phyloP scores from a whole-genome alignment of 2,113 vertebrate genomes.

The Poicephalus gulielmi region DNA sequence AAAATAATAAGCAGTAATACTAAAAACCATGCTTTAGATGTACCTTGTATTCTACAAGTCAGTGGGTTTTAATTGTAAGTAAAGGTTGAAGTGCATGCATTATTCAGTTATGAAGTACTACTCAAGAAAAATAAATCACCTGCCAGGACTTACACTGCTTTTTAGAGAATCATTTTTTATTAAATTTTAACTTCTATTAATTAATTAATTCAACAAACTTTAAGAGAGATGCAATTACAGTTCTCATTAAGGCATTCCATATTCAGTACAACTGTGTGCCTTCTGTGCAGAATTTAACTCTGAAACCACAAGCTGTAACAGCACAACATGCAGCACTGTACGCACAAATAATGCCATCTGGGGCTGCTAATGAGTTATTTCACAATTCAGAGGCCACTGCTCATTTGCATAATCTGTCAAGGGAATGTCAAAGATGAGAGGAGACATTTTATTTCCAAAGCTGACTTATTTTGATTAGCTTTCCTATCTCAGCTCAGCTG shows the following conservation, averaged over 20 bases:
- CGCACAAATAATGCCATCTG: not conserved
- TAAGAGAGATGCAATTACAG: not conserved
- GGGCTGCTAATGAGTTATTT: not conserved
- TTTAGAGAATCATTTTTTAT: not conserved
- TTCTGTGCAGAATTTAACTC: not conserved
- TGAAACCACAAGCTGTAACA: not conserved
- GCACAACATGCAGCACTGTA: fast-evolving
- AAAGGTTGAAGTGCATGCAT: not conserved
- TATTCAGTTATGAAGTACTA: not conserved
- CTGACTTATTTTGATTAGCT: not conserved
- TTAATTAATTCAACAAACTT: fast-evolving
- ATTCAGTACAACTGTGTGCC: not conserved
- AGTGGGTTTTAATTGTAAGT: not conserved
- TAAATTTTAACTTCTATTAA: not conserved
- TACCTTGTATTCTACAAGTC: not conserved
- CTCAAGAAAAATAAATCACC: not conserved
- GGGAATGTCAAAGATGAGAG: not conserved
- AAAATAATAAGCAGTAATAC: not conserved
- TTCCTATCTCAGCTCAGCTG: not conserved
- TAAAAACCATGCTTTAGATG: not conserved
- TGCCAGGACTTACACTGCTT: not conserved
- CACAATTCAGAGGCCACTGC: not conserved
- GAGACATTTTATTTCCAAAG: not conserved
- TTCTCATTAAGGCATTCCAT: not conserved
- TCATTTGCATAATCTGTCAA: not conserved